Evolutionary conservation across 2,113 vertebrate genomes (phyloP).

Genomic region (Heterocephalus glaber): DNA sequence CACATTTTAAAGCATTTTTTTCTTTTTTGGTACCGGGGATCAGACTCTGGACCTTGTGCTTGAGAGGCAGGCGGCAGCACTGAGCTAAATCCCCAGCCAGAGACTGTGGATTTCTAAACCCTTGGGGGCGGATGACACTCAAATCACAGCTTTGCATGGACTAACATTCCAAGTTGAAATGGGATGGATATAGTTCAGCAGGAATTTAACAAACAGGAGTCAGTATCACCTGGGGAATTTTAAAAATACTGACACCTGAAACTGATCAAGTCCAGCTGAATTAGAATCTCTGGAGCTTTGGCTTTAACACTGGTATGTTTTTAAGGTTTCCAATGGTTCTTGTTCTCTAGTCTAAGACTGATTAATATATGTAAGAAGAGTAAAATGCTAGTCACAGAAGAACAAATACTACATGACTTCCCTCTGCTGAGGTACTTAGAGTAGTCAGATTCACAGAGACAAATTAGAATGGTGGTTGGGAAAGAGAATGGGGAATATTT

Average conservation of each 20-base stretch:
- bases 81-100: too few species aligned
- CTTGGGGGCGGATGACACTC: neutral
- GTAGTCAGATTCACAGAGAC: neutral
- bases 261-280: neutral
- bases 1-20: neutral
- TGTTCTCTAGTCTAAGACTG: neutral
- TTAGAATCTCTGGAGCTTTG: neutral
- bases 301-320: neutral
- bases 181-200: neutral
- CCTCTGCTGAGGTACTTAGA: neutral
- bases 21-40: too few species aligned
- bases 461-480: neutral
- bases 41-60: too few species aligned
- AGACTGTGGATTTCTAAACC: neutral
- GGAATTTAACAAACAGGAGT: neutral
- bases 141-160: neutral
- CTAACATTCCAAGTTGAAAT: neutral
- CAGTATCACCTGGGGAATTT: neutral
- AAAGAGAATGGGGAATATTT: neutral
- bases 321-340: neutral
- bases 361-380: neutral
- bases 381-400: neutral
- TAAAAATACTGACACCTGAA: neutral
- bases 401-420: neutral
- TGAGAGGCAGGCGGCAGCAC: too few species aligned